phyloP scores from a whole-genome alignment of 2,113 vertebrate genomes.

The Vulpes vulpes region DNA sequence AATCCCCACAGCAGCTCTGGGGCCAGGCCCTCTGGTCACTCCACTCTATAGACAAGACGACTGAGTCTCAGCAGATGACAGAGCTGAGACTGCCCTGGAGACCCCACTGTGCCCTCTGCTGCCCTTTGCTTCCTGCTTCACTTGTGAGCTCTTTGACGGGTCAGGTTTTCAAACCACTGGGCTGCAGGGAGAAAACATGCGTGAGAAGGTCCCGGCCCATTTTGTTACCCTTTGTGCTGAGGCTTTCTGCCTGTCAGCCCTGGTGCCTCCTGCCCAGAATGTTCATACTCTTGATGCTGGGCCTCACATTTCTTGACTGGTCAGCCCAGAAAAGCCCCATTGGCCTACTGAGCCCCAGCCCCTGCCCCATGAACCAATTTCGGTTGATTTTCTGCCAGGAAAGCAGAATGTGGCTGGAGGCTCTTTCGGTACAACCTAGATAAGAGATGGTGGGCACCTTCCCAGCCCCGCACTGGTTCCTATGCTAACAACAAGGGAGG shows the following conservation, averaged over 20 bases:
- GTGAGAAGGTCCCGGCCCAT: background rate
- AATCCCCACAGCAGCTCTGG: background rate
- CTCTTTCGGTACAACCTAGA: background rate
- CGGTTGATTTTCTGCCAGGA: background rate
- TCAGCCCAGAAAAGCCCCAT: background rate
- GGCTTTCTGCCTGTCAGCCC: background rate
- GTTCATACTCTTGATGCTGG: background rate
- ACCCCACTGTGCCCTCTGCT: background rate
- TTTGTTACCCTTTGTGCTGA: background rate
- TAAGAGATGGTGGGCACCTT: background rate
- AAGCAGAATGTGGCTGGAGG: background rate
- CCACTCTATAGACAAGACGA: background rate
- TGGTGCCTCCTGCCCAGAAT: background rate
- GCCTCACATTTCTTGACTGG: background rate
- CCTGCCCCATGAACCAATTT: background rate
- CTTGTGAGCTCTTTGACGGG: background rate
- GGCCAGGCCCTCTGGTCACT: background rate
- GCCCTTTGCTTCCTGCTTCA: background rate
- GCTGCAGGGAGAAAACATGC: background rate
- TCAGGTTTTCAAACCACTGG: background rate
- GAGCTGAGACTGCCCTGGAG: background rate
- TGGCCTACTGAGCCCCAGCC: background rate
- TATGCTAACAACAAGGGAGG: background rate
- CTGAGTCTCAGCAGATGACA: background rate
- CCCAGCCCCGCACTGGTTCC: background rate